Percentiles rank a stretch among this genome's conserved stretches.
Evolutionary conservation across 2,797 vertebrate genomes (phyloP).

Genomic region (Pipistrellus pygmaeus): DNA sequence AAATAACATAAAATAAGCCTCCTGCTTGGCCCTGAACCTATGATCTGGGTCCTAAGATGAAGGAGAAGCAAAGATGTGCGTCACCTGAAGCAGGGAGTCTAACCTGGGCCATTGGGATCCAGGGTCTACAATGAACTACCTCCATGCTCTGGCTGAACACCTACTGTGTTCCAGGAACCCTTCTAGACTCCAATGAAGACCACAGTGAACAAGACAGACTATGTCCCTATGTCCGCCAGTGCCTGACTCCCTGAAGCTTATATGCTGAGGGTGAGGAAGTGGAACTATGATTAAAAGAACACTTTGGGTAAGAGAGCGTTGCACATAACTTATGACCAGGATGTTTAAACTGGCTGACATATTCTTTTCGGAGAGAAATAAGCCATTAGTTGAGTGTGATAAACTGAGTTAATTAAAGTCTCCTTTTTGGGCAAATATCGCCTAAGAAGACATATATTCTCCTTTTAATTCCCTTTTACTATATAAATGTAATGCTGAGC

Average conservation of each 20-base stretch:
- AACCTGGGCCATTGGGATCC: rapidly evolving
- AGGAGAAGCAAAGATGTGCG: not conserved
- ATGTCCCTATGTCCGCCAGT: rapidly evolving
- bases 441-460: not conserved
- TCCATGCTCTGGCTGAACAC: not conserved
- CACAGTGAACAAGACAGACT: not conserved
- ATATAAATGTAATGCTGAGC: not conserved
- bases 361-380: not conserved
- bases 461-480: slow-evolving; percentile 16
- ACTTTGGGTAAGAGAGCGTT: not conserved
- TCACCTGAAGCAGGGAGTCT: not conserved
- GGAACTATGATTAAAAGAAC: not conserved
- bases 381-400: slow-evolving; percentile 13
- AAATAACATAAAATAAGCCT: not conserved
- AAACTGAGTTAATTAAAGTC: slow-evolving; percentile 67
- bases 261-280: rapidly evolving
- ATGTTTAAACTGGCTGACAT: not conserved
- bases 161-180: not conserved
- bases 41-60: not conserved
- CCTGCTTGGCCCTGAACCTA: rapidly evolving
- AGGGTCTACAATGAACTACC: not conserved
- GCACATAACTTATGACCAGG: not conserved
- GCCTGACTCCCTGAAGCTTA: not conserved
- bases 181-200: not conserved
- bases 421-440: not conserved